Conservation (phyloP, 2,888 invertebrate species). For the Melipona beecheii region DNA sequence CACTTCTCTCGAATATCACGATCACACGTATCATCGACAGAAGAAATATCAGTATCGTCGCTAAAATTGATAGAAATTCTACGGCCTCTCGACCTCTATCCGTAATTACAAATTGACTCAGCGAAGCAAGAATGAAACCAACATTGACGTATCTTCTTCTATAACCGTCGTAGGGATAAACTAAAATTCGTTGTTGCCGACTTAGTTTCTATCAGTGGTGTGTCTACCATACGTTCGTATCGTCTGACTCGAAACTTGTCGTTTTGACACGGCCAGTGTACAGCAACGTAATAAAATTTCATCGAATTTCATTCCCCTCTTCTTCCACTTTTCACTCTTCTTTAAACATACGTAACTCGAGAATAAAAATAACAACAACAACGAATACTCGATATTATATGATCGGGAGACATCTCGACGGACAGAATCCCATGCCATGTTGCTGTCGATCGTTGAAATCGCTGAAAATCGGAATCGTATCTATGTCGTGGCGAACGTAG, state of each 20-base stretch:
- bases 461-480: background rate
- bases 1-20: slow-evolving; percentile 13
- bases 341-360: background rate
- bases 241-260: background rate
- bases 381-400: background rate
- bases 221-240: background rate
- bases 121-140: background rate
- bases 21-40: slow-evolving; percentile 14
- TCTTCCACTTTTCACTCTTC: background rate
- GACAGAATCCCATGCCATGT: slow-evolving; percentile 8
- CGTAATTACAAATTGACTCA: background rate
- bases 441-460: slow-evolving; percentile 18
- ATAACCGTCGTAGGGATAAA: slow-evolving; percentile 3
- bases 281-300: slow-evolving; percentile 16
- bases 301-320: background rate
- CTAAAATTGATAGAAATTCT: slow-evolving; percentile 10
- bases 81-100: background rate
- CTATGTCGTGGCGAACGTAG: background rate
- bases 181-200: slow-evolving; percentile 47
- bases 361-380: slow-evolving; percentile 1
- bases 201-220: background rate
- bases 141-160: background rate
- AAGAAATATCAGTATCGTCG: slow-evolving; percentile 2
- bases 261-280: background rate
- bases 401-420: background rate